Base-by-base conservation (phyloP, 2,888 invertebrate genomes). In the Allacma fusca region DNA sequence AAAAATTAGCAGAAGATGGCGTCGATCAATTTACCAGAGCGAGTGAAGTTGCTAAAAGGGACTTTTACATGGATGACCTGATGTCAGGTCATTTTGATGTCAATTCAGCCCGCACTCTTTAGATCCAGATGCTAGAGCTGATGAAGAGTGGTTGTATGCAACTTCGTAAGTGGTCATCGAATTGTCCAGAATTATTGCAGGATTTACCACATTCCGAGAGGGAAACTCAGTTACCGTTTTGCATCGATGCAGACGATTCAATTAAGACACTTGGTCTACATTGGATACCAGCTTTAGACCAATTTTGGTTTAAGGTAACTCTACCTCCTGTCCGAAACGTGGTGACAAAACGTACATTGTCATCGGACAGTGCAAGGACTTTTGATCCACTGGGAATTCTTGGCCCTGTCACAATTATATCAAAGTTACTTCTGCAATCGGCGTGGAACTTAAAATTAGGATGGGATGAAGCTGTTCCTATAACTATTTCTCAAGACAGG, bases 31-130 rank as follows among this genome's bases (percentile, higher is more conserved):
- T n/a, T n/a, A n/a, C 78, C 74, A 76, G 40, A 79, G 83, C 81
- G 21, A 4, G 80, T 21, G 13, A 89, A 85, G 86, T 90, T 85
- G 84, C 87, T 84, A 24, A 40, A 13, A 43, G 80, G 1, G 83
- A 85, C 74, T 83, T 85, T 74, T 87, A 86, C 62, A 82, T 86
- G 19, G 85, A 86, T 70, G 85, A 86, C 77, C 75, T 85, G 2
- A 70, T 85, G 40, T 75, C 81, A 7, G 85, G 85, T 1, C 79
- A 78, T 1, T 40, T 77, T 57, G 70, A 80, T 16, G n/a, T 80
- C 0, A 77, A 81, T 24, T 28, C 83, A 68, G 84, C 85, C 1
- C 16, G 78, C 5, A 21, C 73, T 28, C 19, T 81, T 1, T 77
- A 82, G 68, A 9, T 69, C 0, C 69, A 83, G 28, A 43, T 85